These are phyloP conservation scores for Sebastes minor DNA, from an alignment of 2,797 vertebrate genomes.

Conservation along the genomic window DNA sequence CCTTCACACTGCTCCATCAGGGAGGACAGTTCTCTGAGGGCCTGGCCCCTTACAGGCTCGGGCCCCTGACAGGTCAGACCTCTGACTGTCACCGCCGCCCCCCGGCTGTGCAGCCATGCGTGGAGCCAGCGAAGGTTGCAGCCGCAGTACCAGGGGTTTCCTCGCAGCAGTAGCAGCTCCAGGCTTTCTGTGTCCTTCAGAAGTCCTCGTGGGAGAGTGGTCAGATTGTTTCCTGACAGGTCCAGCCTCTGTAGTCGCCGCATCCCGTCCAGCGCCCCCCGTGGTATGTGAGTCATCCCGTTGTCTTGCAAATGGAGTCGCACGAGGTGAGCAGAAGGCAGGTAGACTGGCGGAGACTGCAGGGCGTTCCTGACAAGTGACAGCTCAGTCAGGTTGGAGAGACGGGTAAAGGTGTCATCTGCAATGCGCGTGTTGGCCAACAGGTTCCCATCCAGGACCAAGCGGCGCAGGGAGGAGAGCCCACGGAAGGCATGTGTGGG, in stretches of 20 bases:
- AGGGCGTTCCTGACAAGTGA: conserved; percentile 92
- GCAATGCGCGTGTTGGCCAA: conserved; percentile 95
- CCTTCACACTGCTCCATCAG: conserved; percentile 92
- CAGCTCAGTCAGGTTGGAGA: conserved; percentile 93
- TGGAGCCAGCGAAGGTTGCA: conserved; percentile 94
- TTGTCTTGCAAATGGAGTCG: conserved; percentile 94
- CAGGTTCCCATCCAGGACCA: conserved; percentile 95
- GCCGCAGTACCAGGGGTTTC: conserved; percentile 96
- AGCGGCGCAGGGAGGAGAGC: conserved; percentile 86
- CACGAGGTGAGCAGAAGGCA: conserved; percentile 88
- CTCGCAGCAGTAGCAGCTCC: conserved; percentile 89
- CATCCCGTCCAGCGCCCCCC: conserved; percentile 89
- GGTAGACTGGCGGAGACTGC: conserved; percentile 89
- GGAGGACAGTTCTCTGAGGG: conserved; percentile 86
- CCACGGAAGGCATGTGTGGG: conserved; percentile 93
- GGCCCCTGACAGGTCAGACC: conserved; percentile 93
- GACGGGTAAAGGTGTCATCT: conserved; percentile 90
- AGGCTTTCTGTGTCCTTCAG: conserved; percentile 90
- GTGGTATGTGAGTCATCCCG: conserved; percentile 91
- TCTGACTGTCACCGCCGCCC: conserved; percentile 87
- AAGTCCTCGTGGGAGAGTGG: conserved; percentile 89
- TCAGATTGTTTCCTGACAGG: conserved; percentile 96
- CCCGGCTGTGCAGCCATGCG: conserved; percentile 88
- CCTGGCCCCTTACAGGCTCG: conserved; percentile 88
- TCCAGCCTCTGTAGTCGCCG: conserved; percentile 88